A percentile compares a stretch with the other conserved stretches of the same genome.
Evolutionary conservation across 2,888 invertebrate species (phyloP).

Genomic region (Argyresthia goedartella): DNA sequence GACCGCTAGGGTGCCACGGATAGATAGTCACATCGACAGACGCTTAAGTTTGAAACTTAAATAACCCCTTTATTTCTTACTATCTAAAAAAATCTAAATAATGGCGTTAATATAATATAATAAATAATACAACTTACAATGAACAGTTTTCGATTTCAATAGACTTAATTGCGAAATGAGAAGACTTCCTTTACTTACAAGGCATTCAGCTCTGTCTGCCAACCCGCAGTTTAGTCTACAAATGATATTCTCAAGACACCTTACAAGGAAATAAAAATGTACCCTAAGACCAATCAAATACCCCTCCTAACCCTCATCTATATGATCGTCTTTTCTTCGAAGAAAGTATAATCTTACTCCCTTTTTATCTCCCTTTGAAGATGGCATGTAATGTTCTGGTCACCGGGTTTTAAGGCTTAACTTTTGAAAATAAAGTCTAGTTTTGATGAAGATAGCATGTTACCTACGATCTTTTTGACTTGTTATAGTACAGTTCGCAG

Average conservation of each 20-base stretch:
- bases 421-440: too few relatives aligned
- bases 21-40: too few relatives aligned
- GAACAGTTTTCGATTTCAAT: constrained; percentile 31
- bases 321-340: constrained; percentile 17
- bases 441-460: too few relatives aligned
- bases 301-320: constrained; percentile 8
- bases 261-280: constrained; percentile 3
- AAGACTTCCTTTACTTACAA: constrained; percentile 50
- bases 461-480: too few relatives aligned
- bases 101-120: too few relatives aligned
- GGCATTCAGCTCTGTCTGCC: constrained; percentile 39
- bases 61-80: too few relatives aligned
- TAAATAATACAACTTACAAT: too few relatives aligned
- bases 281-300: constrained; percentile 7
- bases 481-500: constrained; percentile 12
- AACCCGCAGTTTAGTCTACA: constrained; percentile 49
- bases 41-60: too few relatives aligned
- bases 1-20: too few relatives aligned
- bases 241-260: constrained; percentile 27
- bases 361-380: constrained; percentile 14
- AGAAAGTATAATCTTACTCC: constrained; percentile 19
- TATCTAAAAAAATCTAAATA: too few relatives aligned
- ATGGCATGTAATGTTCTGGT: too few relatives aligned
- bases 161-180: constrained; percentile 54
- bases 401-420: too few relatives aligned